Evolutionary conservation across 2,113 vertebrate species (phyloP), one percentile per base, ranked within the genome.

Genomic region (Arizona elegans): DNA sequence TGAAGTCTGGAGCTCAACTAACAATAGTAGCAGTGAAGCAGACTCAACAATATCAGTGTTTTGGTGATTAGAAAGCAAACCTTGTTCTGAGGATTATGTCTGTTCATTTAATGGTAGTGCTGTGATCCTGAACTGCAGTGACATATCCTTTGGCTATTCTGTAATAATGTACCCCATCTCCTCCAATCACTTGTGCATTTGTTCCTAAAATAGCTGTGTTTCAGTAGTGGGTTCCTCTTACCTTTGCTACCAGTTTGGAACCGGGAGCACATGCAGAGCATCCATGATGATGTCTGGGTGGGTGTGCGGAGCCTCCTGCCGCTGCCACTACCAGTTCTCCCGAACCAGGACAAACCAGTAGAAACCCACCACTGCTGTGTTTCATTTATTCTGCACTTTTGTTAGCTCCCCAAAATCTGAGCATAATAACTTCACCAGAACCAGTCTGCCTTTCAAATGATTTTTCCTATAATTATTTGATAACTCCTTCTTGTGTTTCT

Each of bases 51-150:
- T 52, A 86, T 88, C 91, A 47, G 70, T 91, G 59, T 29, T 81
- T 0, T 81, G 91, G 81, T 52, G 52, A 90, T 92, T 8, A 33
- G 54, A 55, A 90, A 33, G 90, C 17, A 93, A n/a, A 19, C 26
- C 8, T 52, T 58, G 81, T 91, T 43, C 50, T 19, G 58, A 88
- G 43, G n/a, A 92, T 95, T 91, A 53, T 55, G n/a, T 12, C 24
- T 10, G 23, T 62, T 53, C 88, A 10, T 29, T 93, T 55, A 85
- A 65, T 95, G 86, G 7, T 75, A 87, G 1, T 9, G 17, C 50
- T 87, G 23, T 89, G 92, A 81, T 93, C 33, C 94, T 92, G 55
- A 95, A 38, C 65, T 91, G 81, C 85, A 91, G 89, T 93, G 90
- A 75, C 94, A 95, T 62, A 0, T 0, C 54, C 75, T 87, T 91